Base-by-base conservation (phyloP, 2,113 vertebrate species). In the Dasypus novemcinctus region DNA sequence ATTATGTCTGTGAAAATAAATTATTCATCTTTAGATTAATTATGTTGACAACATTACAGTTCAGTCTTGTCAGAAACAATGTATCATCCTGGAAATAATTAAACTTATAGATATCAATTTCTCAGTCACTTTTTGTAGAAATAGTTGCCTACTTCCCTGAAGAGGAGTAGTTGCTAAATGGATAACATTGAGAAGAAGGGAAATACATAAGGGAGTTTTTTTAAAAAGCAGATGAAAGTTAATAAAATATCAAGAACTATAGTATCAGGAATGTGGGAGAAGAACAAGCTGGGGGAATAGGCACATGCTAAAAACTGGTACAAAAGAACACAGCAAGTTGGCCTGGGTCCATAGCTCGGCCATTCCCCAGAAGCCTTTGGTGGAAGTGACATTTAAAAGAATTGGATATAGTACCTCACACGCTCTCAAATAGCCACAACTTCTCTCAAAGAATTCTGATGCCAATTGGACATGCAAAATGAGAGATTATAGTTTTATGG, bases 1-100 rank as follows among this genome's bases (percentile, higher is more conserved):
- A 83, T 78, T 93, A 82, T 72, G 59, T 74, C 92, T 69, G 13
- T 82, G 64, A 88, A 43, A 88, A 95, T 71, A 95, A 94, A 75
- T 94, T 86, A 92, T 85, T 76, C 92, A 89, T 80, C n/a, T 46
- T 43, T 49, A 75, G 87, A 89, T 84, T 52, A 96, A 75, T 87
- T 87, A 89, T 76, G 68, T 94, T 82, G 66, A 92, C 66, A 97
- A 85, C 29, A 74, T 78, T 95, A 84, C 14, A 80, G 72, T 71
- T 89, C 23, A 83, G 43, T 83, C 71, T 81, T 74, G 20, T 91
- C 84, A 72, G 18, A 27, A 96, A 69, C 18, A 41, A 92, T 93
- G 68, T 90, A 82, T 94, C 68, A 81, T 54, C 63, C 72, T 88
- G n/a, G 49, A 90, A 94, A 95, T 54, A 54, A 54, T 54, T 90